Percentiles rank a stretch among this genome's conserved stretches.
Evolutionary conservation across 2,888 invertebrate genomes (phyloP).

Genomic region (Thymelicus lineola): DNA sequence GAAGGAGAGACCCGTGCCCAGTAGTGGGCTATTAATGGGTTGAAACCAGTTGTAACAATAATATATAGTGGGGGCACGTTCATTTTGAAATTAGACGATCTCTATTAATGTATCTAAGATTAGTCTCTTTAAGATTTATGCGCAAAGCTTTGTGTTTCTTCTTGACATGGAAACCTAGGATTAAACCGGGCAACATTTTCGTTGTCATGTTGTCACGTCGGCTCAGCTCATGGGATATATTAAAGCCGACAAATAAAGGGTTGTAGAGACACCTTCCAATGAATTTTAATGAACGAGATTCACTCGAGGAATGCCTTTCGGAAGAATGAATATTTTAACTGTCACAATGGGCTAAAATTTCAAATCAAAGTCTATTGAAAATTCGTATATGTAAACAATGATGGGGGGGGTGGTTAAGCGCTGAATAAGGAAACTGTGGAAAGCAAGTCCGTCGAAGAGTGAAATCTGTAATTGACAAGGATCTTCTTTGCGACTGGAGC

Average conservation of each 20-base stretch:
- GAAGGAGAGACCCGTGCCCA: no score
- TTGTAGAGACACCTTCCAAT: constrained; percentile 57
- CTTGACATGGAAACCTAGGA: constrained; percentile 13
- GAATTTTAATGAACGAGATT: constrained; percentile 65
- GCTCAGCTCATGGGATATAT: constrained; percentile 50
- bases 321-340: constrained; percentile 58
- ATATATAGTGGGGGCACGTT: no score
- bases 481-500: background rate
- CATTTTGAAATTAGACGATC: no score
- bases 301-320: constrained; percentile 60
- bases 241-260: constrained; percentile 59
- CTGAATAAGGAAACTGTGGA: background rate
- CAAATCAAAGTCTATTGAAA: constrained; percentile 55
- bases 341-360: constrained; percentile 58
- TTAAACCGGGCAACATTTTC: constrained; percentile 7
- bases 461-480: background rate
- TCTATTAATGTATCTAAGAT: no score
- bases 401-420: constrained; percentile 15
- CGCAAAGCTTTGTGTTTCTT: background rate
- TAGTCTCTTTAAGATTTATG: background rate
- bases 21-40: no score
- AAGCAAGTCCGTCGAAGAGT: background rate
- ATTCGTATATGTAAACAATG: constrained; percentile 48
- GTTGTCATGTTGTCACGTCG: constrained; percentile 24
- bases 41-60: no score